Percentiles rank a stretch among this genome's conserved stretches.
These are phyloP conservation scores for Labroides dimidiatus DNA, from an alignment of 2,797 vertebrate genomes.

Conservation along the genomic window DNA sequence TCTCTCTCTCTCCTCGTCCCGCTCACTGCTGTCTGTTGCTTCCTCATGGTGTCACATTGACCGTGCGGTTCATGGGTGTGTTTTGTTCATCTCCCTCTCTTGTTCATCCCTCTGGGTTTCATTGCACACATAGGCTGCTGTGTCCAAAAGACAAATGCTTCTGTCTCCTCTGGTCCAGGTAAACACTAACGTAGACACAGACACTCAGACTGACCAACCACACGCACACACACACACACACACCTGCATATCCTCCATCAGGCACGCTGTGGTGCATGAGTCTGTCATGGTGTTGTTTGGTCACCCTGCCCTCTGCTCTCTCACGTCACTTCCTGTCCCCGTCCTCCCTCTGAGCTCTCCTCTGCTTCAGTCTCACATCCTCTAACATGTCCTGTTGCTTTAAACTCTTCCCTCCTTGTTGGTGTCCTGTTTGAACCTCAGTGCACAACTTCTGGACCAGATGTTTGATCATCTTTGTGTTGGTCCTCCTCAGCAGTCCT, in stretches of 20 bases:
- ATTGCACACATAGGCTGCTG: conserved; percentile 77
- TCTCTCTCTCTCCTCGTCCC: conserved; percentile 48
- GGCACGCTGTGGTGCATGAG: conserved; percentile 65
- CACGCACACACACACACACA: conserved; percentile 2
- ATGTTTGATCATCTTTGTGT: conserved; percentile 58
- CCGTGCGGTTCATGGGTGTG: conserved; percentile 66
- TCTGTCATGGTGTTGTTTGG: conserved; percentile 46
- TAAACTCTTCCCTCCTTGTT: conserved; percentile 8
- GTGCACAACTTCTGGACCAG: conserved; percentile 34
- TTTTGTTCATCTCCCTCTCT: conserved; percentile 73
- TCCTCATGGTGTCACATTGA: conserved; percentile 65
- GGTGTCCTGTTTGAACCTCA: conserved; percentile 33
- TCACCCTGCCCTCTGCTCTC: conserved; percentile 37
- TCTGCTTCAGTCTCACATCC: conserved; percentile 39
- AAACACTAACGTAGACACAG: conserved; percentile 64
- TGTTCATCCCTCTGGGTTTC: conserved; percentile 64
- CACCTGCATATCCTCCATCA: conserved; percentile 17
- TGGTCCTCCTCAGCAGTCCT: conserved; percentile 35
- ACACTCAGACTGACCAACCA: conserved; percentile 29
- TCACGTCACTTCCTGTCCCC: conserved; percentile 64
- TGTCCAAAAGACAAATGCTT: conserved; percentile 76
- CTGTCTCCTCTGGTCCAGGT: conserved; percentile 84
- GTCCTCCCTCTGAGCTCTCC: conserved; percentile 55
- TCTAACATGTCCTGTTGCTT: conserved; percentile 34
- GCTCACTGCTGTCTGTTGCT: conserved; percentile 71